A percentile compares a stretch with the other conserved stretches of the same genome.
Evolutionary conservation across 1,140 invertebrate species (phyloP).

Genomic region (Whitmania pigra): DNA sequence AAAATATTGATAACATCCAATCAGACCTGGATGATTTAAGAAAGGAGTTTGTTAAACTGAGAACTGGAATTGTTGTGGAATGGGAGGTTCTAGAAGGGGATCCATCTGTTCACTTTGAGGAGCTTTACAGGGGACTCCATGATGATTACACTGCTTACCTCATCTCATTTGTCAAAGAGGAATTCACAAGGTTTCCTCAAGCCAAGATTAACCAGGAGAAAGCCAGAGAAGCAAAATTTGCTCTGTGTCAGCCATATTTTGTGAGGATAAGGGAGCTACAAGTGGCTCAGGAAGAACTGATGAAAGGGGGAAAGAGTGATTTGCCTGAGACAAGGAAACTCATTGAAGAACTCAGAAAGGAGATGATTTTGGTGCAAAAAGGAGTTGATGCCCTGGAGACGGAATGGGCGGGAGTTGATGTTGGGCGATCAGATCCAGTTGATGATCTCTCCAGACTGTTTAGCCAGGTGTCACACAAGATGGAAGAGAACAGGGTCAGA

Average conservation of each 20-base stretch:
- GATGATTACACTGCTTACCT: slow-evolving; percentile 1
- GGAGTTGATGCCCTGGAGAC: background rate
- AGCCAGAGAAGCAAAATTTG: background rate
- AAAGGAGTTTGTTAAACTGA: background rate
- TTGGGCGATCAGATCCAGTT: background rate
- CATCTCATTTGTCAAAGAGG: slow-evolving; percentile 1
- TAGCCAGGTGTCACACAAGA: too few relatives aligned
- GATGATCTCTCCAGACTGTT: too few relatives aligned
- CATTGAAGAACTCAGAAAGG: slow-evolving; percentile 1
- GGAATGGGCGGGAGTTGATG: background rate
- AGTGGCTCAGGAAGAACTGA: background rate
- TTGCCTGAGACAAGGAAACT: too few relatives aligned
- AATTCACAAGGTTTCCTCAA: background rate
- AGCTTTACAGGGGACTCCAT: background rate
- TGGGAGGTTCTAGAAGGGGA: background rate
- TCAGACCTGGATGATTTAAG: slow-evolving; percentile 4
- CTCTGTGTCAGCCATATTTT: background rate
- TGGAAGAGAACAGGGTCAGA: too few relatives aligned
- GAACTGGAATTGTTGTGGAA: background rate
- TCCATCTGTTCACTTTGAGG: background rate
- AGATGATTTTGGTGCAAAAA: slow-evolving; percentile 2
- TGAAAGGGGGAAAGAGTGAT: background rate
- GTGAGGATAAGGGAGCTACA: background rate
- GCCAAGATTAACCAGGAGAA: background rate
- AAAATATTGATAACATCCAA: background rate